Conservation (phyloP, 2,888 invertebrate genomes). For the Tetropium fuscum region DNA sequence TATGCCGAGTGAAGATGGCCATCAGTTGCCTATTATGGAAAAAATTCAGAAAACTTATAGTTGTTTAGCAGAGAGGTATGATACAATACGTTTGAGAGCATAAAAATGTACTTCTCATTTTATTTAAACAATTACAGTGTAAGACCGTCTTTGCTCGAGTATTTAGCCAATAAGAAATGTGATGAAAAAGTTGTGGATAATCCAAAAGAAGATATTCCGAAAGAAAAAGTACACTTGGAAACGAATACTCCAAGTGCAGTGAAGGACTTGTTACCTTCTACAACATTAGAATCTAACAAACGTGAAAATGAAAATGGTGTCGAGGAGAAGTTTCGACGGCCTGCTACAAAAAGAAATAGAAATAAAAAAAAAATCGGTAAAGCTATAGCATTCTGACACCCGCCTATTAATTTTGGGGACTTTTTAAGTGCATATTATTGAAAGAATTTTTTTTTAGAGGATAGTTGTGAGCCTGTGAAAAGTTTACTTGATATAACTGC, state of each 20-base stretch:
- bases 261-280: neutral
- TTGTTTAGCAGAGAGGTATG: conserved; percentile 47
- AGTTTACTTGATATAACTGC: conserved; percentile 57
- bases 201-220: neutral
- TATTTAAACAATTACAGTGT: conserved; percentile 38
- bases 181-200: conserved; percentile 11
- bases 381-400: neutral
- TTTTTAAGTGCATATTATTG: too few species aligned
- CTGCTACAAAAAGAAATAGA: conserved; percentile 26
- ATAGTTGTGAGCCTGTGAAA: conserved; percentile 32
- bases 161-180: conserved; percentile 31
- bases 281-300: neutral
- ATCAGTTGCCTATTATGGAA: conserved; percentile 48
- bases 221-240: neutral
- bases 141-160: conserved; percentile 48
- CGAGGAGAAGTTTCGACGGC: conserved; percentile 23
- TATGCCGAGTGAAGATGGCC: conserved; percentile 54
- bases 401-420: too few species aligned
- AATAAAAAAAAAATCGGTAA: conserved; percentile 21
- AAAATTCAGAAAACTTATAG: conserved; percentile 53
- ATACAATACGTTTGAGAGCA: too few species aligned
- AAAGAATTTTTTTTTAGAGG: conserved; percentile 11
- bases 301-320: conserved; percentile 1
- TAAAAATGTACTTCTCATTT: too few species aligned
- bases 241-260: neutral